These are phyloP conservation scores for Dolichopus griseipennis DNA, from an alignment of 2,888 invertebrate species.

Conservation along the genomic window DNA sequence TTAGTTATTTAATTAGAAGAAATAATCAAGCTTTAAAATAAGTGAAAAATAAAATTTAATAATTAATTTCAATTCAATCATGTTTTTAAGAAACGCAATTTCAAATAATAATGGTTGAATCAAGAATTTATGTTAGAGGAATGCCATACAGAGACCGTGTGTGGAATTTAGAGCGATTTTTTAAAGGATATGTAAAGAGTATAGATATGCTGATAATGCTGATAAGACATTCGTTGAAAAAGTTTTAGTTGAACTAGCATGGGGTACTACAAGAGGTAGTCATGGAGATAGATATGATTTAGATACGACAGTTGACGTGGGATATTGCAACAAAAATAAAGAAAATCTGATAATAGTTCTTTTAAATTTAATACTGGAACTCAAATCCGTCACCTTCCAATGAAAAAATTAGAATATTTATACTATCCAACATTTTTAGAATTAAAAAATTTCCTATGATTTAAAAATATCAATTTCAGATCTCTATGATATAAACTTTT, in stretches of 20 bases:
- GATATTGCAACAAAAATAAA: too few relatives aligned
- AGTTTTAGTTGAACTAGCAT: constrained; percentile 80
- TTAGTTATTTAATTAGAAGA: background rate
- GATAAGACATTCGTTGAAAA: constrained; percentile 97
- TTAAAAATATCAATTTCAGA: too few relatives aligned
- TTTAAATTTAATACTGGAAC: too few relatives aligned
- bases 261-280: constrained; percentile 67
- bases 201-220: constrained; percentile 97
- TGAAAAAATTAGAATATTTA: too few relatives aligned
- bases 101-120: constrained; percentile 57
- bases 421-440: too few relatives aligned
- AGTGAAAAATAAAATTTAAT: too few relatives aligned
- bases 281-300: constrained; percentile 64
- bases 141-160: constrained; percentile 80
- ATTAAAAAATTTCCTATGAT: too few relatives aligned
- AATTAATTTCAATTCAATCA: background rate
- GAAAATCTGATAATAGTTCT: too few relatives aligned
- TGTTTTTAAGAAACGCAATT: constrained; percentile 2
- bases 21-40: background rate
- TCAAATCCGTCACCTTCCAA: too few relatives aligned
- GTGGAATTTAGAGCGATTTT: constrained; percentile 91
- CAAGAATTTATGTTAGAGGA: constrained; percentile 78
- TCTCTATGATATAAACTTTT: too few relatives aligned
- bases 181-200: constrained; percentile 89
- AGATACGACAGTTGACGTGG: constrained; percentile 64